A percentile compares a stretch with the other conserved stretches of the same genome.
These are phyloP conservation scores for Toxotes jaculatrix DNA, from an alignment of 2,113 vertebrate species.

Conservation along the genomic window DNA sequence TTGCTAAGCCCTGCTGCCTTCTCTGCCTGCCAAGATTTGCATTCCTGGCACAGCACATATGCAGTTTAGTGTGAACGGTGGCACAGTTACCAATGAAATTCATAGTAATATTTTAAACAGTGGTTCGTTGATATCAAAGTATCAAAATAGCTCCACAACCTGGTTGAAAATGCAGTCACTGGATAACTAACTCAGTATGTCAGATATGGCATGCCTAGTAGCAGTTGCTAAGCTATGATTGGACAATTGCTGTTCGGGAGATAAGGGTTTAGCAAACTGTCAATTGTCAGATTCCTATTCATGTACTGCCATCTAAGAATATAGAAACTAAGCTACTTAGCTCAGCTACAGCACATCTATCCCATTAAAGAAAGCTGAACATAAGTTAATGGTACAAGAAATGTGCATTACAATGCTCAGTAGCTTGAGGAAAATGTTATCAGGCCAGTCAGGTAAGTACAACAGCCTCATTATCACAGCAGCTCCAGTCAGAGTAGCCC, in stretches of 20 bases:
- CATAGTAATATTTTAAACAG: too few relatives aligned
- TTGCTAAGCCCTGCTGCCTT: neutral
- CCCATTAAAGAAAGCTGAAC: neutral
- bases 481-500: conserved; percentile 19
- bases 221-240: neutral
- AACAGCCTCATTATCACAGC: conserved; percentile 45
- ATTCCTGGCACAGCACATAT: neutral
- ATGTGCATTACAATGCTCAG: conserved; percentile 2
- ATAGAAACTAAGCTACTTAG: conserved; percentile 1
- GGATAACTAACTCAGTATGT: neutral
- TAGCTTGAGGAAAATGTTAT: conserved; percentile 16
- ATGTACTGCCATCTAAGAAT: neutral
- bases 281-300: neutral
- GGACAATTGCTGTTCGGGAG: neutral
- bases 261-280: neutral
- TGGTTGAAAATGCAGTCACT: too few relatives aligned
- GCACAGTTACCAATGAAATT: neutral
- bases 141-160: too few relatives aligned
- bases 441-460: conserved; percentile 15
- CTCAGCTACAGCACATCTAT: neutral
- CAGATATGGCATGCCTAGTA: neutral
- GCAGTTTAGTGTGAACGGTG: neutral
- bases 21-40: neutral
- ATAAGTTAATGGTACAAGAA: conserved; percentile 4
- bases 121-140: too few relatives aligned